Conservation (phyloP, 1,140 invertebrate species). For the Drepana arcuata region DNA sequence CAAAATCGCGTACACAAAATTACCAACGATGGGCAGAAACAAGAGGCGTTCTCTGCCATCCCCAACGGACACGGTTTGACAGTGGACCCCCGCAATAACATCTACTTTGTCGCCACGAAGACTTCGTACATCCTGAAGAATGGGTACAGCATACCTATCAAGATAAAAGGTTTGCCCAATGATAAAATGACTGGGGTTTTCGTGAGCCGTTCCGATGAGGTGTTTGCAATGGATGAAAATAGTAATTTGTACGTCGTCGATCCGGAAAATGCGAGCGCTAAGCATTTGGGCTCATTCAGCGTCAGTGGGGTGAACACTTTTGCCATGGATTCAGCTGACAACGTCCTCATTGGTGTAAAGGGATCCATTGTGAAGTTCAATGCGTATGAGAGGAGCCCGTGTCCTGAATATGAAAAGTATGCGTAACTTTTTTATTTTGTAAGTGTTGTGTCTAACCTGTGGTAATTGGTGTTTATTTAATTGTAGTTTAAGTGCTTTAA, state of each 20-base stretch:
- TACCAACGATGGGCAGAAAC: slow-evolving; percentile 41
- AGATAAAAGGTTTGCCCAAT: slow-evolving; percentile 45
- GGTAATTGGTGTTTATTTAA: no score
- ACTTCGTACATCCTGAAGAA: slow-evolving; percentile 46
- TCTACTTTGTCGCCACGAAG: slow-evolving; percentile 55
- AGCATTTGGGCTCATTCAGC: slow-evolving; percentile 38
- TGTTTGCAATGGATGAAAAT: slow-evolving; percentile 55
- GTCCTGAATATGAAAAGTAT: slow-evolving; percentile 35
- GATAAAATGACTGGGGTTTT: slow-evolving; percentile 54
- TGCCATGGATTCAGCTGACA: slow-evolving; percentile 51
- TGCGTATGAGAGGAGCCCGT: slow-evolving; percentile 44
- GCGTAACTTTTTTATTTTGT: slow-evolving; percentile 7
- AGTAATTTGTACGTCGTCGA: slow-evolving; percentile 49
- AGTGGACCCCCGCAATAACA: slow-evolving; percentile 47
- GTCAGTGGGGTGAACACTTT: slow-evolving; percentile 50
- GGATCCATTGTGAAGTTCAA: slow-evolving; percentile 44
- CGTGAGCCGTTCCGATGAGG: slow-evolving; percentile 44
- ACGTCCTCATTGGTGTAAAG: slow-evolving; percentile 51
- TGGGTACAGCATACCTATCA: slow-evolving; percentile 38
- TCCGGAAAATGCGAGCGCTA: slow-evolving; percentile 36
- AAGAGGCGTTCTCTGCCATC: slow-evolving; percentile 37
- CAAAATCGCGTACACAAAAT: slow-evolving; percentile 56
- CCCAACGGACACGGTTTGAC: slow-evolving; percentile 56
- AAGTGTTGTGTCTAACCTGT: slow-evolving; percentile 18
- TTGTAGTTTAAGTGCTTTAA: no score